Conservation (phyloP, 2,797 vertebrate genomes). For the Argya squamiceps region DNA sequence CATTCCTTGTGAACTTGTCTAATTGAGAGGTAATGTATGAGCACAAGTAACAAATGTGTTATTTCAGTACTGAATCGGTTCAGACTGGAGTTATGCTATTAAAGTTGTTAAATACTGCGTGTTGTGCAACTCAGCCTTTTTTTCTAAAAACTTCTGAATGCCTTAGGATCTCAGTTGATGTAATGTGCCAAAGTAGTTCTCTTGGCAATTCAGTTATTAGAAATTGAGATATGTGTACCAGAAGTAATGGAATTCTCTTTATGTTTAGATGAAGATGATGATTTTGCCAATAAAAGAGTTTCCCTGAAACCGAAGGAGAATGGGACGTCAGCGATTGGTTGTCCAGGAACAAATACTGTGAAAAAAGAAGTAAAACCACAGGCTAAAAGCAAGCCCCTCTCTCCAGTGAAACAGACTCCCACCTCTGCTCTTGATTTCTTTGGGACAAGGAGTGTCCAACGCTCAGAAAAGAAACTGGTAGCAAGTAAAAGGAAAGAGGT, state of each 20-base stretch:
- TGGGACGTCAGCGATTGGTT: constrained; percentile 11
- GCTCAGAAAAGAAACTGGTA: constrained; percentile 93
- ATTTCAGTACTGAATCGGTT: neutral
- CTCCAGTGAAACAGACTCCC: constrained; percentile 81
- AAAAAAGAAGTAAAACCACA: constrained; percentile 73
- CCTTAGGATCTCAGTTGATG: neutral
- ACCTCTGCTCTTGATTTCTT: constrained; percentile 91
- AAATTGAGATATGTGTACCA: neutral
- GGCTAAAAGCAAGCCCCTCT: constrained; percentile 72
- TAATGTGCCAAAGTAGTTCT: neutral
- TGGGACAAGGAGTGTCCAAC: constrained; percentile 81
- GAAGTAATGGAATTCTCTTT: neutral
- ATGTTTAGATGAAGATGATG: constrained; percentile 88
- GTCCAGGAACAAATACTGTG: neutral
- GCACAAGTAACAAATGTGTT: neutral
- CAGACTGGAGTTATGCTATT: neutral
- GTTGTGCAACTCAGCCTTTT: neutral
- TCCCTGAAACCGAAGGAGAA: constrained; percentile 82
- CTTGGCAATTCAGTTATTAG: neutral
- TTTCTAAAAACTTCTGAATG: neutral
- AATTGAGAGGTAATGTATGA: neutral
- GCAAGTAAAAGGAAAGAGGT: constrained; percentile 92
- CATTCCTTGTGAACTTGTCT: neutral
- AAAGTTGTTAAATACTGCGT: neutral
- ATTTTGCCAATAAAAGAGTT: constrained; percentile 82